Conservation (phyloP, 2,797 vertebrate genomes). For the Pagetopsis macropterus region DNA sequence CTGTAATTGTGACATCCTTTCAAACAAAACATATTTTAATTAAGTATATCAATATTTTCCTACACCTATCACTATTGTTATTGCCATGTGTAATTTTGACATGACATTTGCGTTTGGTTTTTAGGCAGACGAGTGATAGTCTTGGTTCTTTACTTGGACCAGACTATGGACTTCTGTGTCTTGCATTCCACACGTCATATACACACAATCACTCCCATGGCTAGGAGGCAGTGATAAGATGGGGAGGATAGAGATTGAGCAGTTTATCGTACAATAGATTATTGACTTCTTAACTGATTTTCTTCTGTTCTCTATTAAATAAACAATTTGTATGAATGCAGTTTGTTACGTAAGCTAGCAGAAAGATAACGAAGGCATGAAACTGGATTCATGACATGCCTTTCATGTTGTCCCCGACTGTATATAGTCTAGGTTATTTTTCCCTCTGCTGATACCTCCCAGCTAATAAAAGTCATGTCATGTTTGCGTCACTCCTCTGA, state of each 20-base stretch:
- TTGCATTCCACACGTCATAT: conserved; percentile 18
- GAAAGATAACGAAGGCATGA: conserved; percentile 5
- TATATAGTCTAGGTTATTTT: conserved; percentile 9
- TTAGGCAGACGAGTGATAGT: neutral
- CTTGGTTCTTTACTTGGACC: conserved; percentile 24
- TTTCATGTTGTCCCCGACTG: conserved; percentile 13
- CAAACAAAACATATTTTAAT: too few relatives aligned
- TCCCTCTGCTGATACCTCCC: conserved; percentile 22
- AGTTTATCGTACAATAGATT: neutral
- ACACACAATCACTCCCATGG: conserved; percentile 2
- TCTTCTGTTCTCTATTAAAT: conserved; percentile 16
- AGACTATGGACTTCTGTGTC: conserved; percentile 12
- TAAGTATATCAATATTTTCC: too few relatives aligned
- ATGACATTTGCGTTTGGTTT: neutral
- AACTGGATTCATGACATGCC: conserved; percentile 11
- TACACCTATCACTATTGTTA: neutral
- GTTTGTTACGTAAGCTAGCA: conserved; percentile 25
- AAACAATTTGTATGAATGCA: conserved; percentile 1
- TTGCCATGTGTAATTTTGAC: conserved; percentile 3
- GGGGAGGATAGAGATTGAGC: conserved; percentile 11
- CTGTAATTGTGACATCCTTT: too few relatives aligned
- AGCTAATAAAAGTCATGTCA: conserved; percentile 20
- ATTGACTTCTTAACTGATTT: neutral
- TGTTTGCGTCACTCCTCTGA: conserved; percentile 40
- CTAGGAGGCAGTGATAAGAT: conserved; percentile 27